phyloP scores from a whole-genome alignment of 2,113 vertebrate genomes.

The Acanthochromis polyacanthus region DNA sequence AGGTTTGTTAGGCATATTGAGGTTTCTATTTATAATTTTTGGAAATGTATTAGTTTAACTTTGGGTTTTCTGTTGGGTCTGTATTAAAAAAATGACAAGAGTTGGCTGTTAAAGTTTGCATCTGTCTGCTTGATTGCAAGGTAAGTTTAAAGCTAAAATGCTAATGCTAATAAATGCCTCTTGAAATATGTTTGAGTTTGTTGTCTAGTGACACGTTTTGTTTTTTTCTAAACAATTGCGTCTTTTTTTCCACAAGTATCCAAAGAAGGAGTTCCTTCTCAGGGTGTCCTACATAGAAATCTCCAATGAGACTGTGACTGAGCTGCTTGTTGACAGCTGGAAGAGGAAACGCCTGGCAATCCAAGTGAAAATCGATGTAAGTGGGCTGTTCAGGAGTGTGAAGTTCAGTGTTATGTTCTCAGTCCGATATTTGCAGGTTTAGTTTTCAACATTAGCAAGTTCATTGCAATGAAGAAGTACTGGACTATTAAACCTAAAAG shows the following conservation, averaged over 20 bases:
- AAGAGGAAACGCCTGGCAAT: slow-evolving; percentile 95
- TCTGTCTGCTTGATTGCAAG: slow-evolving; percentile 89
- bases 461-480: too few species aligned
- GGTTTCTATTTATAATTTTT: too few species aligned
- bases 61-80: neutral
- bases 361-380: slow-evolving; percentile 92
- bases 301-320: slow-evolving; percentile 96
- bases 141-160: slow-evolving; percentile 72
- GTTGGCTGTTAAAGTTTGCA: slow-evolving; percentile 90
- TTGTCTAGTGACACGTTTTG: neutral
- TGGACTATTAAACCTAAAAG: neutral
- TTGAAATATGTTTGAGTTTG: slow-evolving; percentile 38
- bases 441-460: too few species aligned
- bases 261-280: slow-evolving; percentile 94
- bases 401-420: neutral
- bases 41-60: too few species aligned
- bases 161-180: slow-evolving; percentile 83
- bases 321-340: slow-evolving; percentile 91
- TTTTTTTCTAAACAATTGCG: neutral
- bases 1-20: rapidly evolving
- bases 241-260: slow-evolving; percentile 82
- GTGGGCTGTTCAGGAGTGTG: slow-evolving; percentile 50
- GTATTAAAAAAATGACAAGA: slow-evolving; percentile 83
- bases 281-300: slow-evolving; percentile 98
- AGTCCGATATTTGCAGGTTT: too few species aligned